Conservation (phyloP, 2,888 invertebrate species). For the Melinaea marsaeus region DNA sequence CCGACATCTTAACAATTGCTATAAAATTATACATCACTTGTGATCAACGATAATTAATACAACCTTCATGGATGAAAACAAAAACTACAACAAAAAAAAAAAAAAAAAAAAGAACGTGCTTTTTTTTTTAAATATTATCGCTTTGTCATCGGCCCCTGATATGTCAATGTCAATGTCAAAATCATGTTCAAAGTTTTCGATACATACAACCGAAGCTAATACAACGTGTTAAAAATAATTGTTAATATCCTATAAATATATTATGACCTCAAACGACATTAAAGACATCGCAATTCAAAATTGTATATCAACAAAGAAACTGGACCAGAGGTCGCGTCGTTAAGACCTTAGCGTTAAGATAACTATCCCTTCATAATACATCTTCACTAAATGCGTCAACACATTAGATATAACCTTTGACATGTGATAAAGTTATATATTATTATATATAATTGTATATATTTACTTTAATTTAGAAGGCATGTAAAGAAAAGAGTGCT, state of each 20-base stretch:
- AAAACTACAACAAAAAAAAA: no score
- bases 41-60: not conserved
- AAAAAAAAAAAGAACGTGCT: no score
- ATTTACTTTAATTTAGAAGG: no score
- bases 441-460: no score
- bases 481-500: no score
- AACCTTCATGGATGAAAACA: no score
- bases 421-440: constrained; percentile 1
- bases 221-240: no score
- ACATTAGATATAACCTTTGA: constrained; percentile 21
- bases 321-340: constrained; percentile 25
- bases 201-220: not conserved
- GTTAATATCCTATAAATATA: not conserved
- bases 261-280: not conserved
- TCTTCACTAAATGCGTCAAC: constrained; percentile 20
- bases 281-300: not conserved
- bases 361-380: constrained; percentile 21
- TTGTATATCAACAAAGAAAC: constrained; percentile 22
- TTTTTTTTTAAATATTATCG: no score
- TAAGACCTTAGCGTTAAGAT: constrained; percentile 18
- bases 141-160: no score
- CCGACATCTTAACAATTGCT: not conserved
- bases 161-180: no score
- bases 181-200: no score
- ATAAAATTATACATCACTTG: no score